These are phyloP conservation scores for Syndactyla subalaris DNA, from an alignment of 2,797 vertebrate species.

Conservation along the genomic window DNA sequence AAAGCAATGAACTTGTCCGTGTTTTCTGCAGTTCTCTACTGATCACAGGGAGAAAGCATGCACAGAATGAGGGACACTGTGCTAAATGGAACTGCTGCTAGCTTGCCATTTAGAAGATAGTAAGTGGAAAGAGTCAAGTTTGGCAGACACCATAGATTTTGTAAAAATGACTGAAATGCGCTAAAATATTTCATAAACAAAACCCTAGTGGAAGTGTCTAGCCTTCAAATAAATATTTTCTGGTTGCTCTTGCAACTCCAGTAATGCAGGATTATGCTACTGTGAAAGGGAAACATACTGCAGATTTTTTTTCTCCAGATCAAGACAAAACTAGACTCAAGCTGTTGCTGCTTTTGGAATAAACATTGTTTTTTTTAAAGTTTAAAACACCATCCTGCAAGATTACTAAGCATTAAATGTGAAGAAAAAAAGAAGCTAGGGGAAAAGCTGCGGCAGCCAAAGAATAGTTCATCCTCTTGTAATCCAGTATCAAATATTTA, in stretches of 20 bases:
- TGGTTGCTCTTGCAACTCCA: background rate
- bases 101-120: background rate
- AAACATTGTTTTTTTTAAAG: background rate
- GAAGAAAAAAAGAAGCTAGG: background rate
- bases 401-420: background rate
- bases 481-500: background rate
- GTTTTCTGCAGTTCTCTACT: slow-evolving; percentile 20
- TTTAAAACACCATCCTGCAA: background rate
- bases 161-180: background rate
- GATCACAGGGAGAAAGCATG: background rate
- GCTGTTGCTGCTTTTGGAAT: background rate
- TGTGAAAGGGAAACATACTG: background rate
- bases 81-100: background rate
- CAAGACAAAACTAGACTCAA: background rate
- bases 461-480: background rate
- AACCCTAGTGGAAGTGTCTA: background rate
- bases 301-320: background rate
- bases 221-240: slow-evolving; percentile 14
- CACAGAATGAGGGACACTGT: background rate
- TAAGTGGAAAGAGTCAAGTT: background rate
- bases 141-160: background rate
- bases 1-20: slow-evolving; percentile 1
- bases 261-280: background rate
- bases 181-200: slow-evolving; percentile 22
- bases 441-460: background rate